These are phyloP conservation scores for Oreonectes daqikongensis DNA, from an alignment of 2,797 vertebrate species.

Conservation along the genomic window DNA sequence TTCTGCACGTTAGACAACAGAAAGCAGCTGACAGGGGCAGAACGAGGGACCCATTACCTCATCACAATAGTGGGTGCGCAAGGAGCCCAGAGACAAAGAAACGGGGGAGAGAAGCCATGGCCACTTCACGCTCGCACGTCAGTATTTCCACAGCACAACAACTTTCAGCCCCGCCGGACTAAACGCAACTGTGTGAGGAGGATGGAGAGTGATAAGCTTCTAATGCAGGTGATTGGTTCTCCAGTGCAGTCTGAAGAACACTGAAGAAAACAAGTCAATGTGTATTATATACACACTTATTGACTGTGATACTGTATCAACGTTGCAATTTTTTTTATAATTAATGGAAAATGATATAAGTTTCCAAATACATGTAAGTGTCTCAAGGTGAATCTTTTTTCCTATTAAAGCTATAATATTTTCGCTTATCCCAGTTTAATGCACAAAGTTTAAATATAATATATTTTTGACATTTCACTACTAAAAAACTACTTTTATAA, in stretches of 20 bases:
- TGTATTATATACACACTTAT: background rate
- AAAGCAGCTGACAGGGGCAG: slow-evolving; percentile 61
- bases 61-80: slow-evolving; percentile 56
- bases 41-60: slow-evolving; percentile 61
- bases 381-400: no score
- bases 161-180: slow-evolving; percentile 44
- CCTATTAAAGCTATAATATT: background rate
- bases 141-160: slow-evolving; percentile 49
- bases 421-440: background rate
- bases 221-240: slow-evolving; percentile 30
- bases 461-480: background rate
- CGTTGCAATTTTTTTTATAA: background rate
- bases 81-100: slow-evolving; percentile 45
- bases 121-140: slow-evolving; percentile 38
- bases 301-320: background rate
- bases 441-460: no score
- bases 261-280: slow-evolving; percentile 19
- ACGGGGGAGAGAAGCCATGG: slow-evolving; percentile 44
- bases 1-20: slow-evolving; percentile 58
- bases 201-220: slow-evolving; percentile 50
- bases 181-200: slow-evolving; percentile 19
- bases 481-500: background rate
- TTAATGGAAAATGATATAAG: background rate
- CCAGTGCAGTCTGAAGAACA: slow-evolving; percentile 30
- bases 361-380: background rate